Evolutionary conservation across 2,888 invertebrate species (phyloP).

Genomic region (Dione vanillae): DNA sequence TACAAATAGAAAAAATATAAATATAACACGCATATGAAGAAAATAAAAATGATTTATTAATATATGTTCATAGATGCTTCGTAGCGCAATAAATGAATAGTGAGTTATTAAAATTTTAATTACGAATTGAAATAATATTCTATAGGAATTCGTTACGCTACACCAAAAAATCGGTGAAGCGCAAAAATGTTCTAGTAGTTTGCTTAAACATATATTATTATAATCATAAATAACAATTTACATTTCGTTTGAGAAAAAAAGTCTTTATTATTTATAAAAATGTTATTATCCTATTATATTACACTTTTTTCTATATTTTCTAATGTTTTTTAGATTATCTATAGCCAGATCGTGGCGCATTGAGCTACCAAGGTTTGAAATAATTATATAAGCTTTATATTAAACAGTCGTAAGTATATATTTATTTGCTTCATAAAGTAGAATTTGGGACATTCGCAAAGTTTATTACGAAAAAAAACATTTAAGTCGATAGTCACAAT

Average conservation of each 20-base stretch:
- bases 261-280: no score
- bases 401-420: no score
- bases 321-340: no score
- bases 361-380: no score
- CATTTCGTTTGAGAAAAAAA: no score
- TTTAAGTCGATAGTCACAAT: slow-evolving; percentile 18
- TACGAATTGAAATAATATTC: not conserved
- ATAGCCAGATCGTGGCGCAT: no score
- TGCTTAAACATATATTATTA: no score
- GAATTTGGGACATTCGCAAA: not conserved
- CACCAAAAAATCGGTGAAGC: slow-evolving; percentile 1
- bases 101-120: not conserved
- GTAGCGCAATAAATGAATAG: not conserved
- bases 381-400: no score
- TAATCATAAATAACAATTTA: no score
- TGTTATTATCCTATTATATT: no score
- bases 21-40: not conserved
- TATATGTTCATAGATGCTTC: not conserved
- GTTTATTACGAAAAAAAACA: slow-evolving; percentile 5
- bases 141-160: not conserved
- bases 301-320: no score
- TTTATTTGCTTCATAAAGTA: no score
- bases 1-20: slow-evolving; percentile 49
- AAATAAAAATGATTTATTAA: not conserved
- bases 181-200: not conserved